Evolutionary conservation across 2,888 invertebrate species (phyloP), one percentile per base, ranked within the genome.

Genomic region (Luperina nickerlii): DNA sequence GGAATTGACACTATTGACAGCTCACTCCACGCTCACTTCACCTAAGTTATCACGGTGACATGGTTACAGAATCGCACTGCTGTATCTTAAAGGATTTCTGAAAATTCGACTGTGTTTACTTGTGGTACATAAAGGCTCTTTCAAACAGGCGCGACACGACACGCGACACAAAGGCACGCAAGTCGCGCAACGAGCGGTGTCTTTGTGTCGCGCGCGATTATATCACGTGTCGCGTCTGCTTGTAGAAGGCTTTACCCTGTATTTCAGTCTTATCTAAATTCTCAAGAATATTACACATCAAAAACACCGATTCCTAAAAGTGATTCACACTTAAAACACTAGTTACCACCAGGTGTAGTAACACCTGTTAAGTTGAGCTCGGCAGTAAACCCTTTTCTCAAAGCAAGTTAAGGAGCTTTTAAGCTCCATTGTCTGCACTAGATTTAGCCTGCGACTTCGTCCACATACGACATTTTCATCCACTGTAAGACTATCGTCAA

Each of bases 361-460:
- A 32, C n/a, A 7, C 57, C n/a, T n/a, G 20, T 48, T 27, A 48
- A 57, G 48, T 27, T 1, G 20, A 54, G 27, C 27, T 38, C 57
- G 2, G 27, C 1, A 9, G n/a, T 51, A 51, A 42, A 79, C 27
- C 57, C 38, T 79, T 38, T 67, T 78, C 57, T 67, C 38, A n/a
- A 18, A 79, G 48, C 18, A 57, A 27, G 48, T 60, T 48, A 67
- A 57, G 48, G 11, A 79, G 27, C 20, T 78, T n/a, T 78, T 79
- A 79, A 66, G 66, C 66, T 24, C 38, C 32, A 66, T 57, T 66
- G 66, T 54, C 38, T 79, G 79, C 79, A 38, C 54, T 48, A 48
- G 48, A 79, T 67, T 60, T 67, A 27, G 32, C 27, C n/a, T 48
- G 67, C 18, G 67, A 60, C 38, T 38, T 67, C 7, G 11, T 79